Conservation (phyloP, 2,888 invertebrate genomes). For the Trissonchulus sp. region DNA sequence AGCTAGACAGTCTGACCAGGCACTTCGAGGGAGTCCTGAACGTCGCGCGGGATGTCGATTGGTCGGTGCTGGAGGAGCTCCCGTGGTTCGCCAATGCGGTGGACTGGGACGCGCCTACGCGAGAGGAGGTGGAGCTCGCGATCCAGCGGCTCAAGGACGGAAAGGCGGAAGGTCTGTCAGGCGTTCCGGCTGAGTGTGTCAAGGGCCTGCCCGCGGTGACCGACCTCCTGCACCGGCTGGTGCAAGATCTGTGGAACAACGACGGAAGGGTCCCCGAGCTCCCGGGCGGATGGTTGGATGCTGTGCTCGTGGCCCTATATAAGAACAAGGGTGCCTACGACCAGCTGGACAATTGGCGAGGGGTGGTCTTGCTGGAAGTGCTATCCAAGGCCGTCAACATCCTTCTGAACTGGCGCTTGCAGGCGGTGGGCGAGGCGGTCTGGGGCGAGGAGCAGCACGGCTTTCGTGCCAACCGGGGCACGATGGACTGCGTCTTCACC, state of each 20-base stretch:
- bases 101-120: neutral
- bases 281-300: neutral
- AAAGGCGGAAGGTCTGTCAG: constrained; percentile 5
- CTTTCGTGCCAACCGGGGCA: too few species aligned
- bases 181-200: constrained; percentile 13
- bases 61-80: neutral
- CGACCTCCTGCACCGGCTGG: neutral
- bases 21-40: neutral
- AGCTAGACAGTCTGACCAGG: neutral
- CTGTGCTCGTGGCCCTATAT: neutral
- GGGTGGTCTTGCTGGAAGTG: neutral
- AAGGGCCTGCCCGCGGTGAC: neutral
- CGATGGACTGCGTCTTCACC: too few species aligned
- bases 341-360: too few species aligned
- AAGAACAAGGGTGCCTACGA: constrained; percentile 3
- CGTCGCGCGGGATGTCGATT: neutral
- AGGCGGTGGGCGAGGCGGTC: too few species aligned
- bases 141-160: neutral
- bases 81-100: neutral
- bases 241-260: neutral
- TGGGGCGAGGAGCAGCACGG: too few species aligned
- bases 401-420: neutral
- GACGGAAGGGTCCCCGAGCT: neutral
- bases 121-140: neutral
- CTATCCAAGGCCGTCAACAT: constrained; percentile 2